Evolutionary conservation across 2,888 invertebrate species (phyloP).

Genomic region (Agrypnus murinus): DNA sequence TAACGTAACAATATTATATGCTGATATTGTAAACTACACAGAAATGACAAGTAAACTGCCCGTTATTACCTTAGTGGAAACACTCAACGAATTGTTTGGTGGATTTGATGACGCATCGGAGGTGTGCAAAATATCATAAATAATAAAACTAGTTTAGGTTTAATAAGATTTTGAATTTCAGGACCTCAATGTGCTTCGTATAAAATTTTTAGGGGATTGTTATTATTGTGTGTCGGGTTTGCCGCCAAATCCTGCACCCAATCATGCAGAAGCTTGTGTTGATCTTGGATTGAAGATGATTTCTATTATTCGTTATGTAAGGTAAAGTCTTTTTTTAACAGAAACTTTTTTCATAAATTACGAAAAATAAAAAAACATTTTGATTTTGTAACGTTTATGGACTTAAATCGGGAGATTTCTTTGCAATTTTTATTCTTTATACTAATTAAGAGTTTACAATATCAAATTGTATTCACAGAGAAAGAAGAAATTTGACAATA

Average conservation of each 20-base stretch:
- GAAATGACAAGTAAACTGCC: constrained; percentile 88
- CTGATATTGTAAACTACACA: constrained; percentile 96
- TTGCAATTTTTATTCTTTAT: no score
- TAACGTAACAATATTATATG: constrained; percentile 92
- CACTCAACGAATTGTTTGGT: constrained; percentile 92
- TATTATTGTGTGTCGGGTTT: constrained; percentile 95
- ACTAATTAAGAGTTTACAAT: no score
- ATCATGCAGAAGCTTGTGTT: constrained; percentile 93
- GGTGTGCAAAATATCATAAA: constrained; percentile 70
- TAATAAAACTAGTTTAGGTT: neutral
- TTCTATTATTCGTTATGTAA: constrained; percentile 87
- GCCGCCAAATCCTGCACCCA: constrained; percentile 78
- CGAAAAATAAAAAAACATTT: constrained; percentile 27
- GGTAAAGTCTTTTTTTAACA: constrained; percentile 70
- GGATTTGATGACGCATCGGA: constrained; percentile 93
- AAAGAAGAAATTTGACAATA: constrained; percentile 86
- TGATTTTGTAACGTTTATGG: no score
- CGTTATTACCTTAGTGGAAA: constrained; percentile 88
- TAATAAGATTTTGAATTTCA: constrained; percentile 63
- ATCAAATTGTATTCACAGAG: constrained; percentile 71
- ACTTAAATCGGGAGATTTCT: no score
- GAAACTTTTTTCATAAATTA: neutral
- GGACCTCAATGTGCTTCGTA: constrained; percentile 85
- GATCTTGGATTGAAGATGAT: constrained; percentile 95
- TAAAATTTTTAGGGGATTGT: constrained; percentile 95